Percentiles rank a stretch among this genome's conserved stretches.
These are phyloP conservation scores for Melanostigma gelatinosum DNA, from an alignment of 2,113 vertebrate species.

Conservation along the genomic window DNA sequence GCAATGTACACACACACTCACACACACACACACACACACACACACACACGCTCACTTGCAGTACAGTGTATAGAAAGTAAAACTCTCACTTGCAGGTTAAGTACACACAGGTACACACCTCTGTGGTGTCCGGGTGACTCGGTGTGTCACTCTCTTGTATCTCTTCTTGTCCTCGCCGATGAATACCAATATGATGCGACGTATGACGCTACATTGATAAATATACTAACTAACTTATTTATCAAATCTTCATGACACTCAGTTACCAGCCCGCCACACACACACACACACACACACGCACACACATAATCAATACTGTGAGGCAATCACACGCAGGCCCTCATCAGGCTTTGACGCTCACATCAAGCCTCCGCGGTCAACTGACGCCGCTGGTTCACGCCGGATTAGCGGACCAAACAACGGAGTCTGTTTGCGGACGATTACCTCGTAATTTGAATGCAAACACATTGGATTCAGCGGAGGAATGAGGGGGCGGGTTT, in stretches of 20 bases:
- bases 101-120: background rate
- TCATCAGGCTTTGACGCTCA: constrained; percentile 61
- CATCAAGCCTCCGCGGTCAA: constrained; percentile 43
- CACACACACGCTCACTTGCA: constrained; percentile 1
- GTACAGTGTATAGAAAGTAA: background rate
- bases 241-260: background rate
- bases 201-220: background rate
- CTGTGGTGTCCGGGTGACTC: constrained; percentile 12
- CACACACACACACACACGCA: background rate
- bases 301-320: constrained; percentile 2
- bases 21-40: constrained; percentile 9
- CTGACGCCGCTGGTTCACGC: constrained; percentile 30
- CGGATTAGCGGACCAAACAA: constrained; percentile 54
- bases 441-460: constrained; percentile 35
- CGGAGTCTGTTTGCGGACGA: constrained; percentile 25
- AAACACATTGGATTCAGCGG: constrained; percentile 29
- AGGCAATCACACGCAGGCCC: constrained; percentile 10
- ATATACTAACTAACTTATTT: background rate
- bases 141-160: background rate
- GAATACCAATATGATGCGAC: background rate
- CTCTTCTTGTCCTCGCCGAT: background rate
- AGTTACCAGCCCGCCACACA: background rate
- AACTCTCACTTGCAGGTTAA: constrained; percentile 13
- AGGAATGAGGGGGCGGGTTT: constrained; percentile 37
- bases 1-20: background rate